These are phyloP conservation scores for Drosophila longiperda DNA, from an alignment of 2,888 invertebrate genomes.

Conservation along the genomic window DNA sequence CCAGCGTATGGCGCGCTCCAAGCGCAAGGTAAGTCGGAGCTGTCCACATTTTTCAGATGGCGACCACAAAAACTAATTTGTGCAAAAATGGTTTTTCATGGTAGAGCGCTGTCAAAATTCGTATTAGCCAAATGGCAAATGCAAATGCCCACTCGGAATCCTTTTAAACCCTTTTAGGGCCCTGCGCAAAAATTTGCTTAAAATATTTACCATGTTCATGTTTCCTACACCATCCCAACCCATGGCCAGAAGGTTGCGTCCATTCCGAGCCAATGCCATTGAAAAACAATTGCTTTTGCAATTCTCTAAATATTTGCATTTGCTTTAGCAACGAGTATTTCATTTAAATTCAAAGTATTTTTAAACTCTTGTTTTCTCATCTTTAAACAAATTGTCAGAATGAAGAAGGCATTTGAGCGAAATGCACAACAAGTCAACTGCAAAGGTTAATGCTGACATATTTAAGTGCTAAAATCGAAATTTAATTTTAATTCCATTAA, in stretches of 20 bases:
- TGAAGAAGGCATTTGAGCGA: neutral
- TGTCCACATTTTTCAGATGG: constrained; percentile 11
- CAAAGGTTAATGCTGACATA: constrained; percentile 9
- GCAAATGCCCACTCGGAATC: constrained; percentile 32
- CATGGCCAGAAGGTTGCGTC: constrained; percentile 13
- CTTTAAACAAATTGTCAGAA: neutral
- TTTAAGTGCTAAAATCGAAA: constrained; percentile 12
- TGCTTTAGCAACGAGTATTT: constrained; percentile 12
- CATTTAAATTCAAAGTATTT: constrained; percentile 37
- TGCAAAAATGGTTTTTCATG: constrained; percentile 36
- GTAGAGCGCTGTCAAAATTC: constrained; percentile 12
- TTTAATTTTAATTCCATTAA: constrained; percentile 8
- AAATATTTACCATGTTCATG: constrained; percentile 13
- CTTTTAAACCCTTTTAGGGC: constrained; percentile 30
- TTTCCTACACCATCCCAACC: neutral
- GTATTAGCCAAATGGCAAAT: constrained; percentile 46
- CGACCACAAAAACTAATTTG: constrained; percentile 78
- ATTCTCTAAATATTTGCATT: constrained; percentile 43
- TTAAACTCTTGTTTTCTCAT: constrained; percentile 7
- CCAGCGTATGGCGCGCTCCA: constrained; percentile 92
- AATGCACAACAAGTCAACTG: neutral
- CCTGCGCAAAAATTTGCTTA: constrained; percentile 8
- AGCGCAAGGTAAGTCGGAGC: constrained; percentile 90
- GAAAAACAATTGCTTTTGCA: constrained; percentile 22
- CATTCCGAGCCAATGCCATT: constrained; percentile 41